Evolutionary conservation across 2,113 vertebrate species (phyloP).

Genomic region (Lynx canadensis): DNA sequence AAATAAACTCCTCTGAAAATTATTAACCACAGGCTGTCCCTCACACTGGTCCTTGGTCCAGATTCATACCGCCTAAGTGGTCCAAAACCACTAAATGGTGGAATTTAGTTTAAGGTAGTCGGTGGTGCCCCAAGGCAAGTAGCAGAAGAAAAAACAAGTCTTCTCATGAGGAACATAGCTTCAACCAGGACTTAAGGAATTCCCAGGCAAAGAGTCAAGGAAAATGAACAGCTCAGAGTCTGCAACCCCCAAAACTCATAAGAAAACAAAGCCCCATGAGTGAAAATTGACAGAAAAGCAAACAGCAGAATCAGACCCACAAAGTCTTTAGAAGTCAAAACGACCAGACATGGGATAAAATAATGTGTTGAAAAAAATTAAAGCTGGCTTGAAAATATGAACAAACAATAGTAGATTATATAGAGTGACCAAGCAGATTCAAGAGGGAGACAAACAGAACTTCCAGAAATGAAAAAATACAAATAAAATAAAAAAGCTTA

Average conservation of each 20-base stretch:
- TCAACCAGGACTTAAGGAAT: not conserved
- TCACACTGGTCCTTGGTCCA: not conserved
- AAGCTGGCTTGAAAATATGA: not conserved
- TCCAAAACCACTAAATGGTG: not conserved
- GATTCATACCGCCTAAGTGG: not conserved
- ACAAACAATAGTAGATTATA: not conserved
- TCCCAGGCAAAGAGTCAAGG: not conserved
- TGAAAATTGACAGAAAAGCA: not conserved
- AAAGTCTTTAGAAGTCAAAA: not conserved
- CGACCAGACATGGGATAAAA: not conserved
- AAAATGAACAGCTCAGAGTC: not conserved
- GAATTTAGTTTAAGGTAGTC: not conserved
- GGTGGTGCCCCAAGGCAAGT: not conserved
- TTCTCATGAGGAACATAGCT: not conserved
- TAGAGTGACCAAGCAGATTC: not conserved
- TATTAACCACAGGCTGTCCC: not conserved
- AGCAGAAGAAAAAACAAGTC: not conserved
- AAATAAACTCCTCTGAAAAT: not conserved
- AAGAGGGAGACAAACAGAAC: not conserved
- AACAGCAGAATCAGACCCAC: not conserved
- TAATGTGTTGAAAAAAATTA: not conserved
- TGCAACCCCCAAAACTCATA: not conserved
- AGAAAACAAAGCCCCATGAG: not conserved
- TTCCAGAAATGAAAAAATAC: not conserved
- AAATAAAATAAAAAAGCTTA: not conserved